Conservation (phyloP, 2,113 vertebrate species). For the Passerina amoena region DNA sequence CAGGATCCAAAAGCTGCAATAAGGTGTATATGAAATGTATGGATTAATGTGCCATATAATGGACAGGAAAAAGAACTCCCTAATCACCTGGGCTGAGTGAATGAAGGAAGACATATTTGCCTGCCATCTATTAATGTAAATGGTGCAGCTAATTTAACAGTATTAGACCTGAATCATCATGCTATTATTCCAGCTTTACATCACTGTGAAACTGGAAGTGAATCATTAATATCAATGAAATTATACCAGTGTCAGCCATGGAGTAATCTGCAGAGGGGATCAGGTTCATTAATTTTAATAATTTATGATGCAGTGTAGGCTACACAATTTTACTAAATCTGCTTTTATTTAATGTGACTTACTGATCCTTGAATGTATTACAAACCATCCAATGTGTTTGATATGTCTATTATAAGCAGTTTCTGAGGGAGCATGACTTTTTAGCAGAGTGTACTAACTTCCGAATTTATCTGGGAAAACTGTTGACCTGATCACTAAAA, state of each 20-base stretch:
- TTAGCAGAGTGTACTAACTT: neutral
- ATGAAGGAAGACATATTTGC: constrained; percentile 52
- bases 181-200: constrained; percentile 60
- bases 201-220: constrained; percentile 53
- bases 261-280: constrained; percentile 50
- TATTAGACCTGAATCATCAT: constrained; percentile 52
- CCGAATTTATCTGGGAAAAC: neutral
- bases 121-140: constrained; percentile 66
- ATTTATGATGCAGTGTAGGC: constrained; percentile 39
- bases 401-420: neutral
- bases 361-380: constrained; percentile 20
- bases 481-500: neutral
- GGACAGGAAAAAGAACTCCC: constrained; percentile 7
- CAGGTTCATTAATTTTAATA: constrained; percentile 65
- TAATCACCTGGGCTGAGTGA: constrained; percentile 50
- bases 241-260: constrained; percentile 34
- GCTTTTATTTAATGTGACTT: constrained; percentile 53
- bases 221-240: constrained; percentile 67
- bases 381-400: neutral
- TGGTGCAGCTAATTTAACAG: constrained; percentile 58
- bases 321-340: constrained; percentile 50
- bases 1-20: neutral
- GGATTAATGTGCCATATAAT: constrained; percentile 40
- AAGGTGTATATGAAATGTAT: neutral
- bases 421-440: neutral